Evolutionary conservation across 2,888 invertebrate species (phyloP).

Genomic region (Aphodius sticticus): DNA sequence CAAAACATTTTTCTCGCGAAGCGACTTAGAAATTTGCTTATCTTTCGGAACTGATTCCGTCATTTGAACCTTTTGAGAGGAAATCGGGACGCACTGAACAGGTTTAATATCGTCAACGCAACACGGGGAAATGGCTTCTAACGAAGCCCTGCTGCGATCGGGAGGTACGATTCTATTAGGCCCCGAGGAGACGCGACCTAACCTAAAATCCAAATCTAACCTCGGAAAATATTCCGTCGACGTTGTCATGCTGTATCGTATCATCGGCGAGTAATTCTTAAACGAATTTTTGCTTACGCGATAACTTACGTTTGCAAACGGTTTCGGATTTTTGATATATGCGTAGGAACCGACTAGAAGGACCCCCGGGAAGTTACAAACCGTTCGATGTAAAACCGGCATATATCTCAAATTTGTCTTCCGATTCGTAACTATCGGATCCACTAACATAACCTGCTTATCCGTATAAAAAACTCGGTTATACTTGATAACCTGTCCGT

Average conservation of each 20-base stretch:
- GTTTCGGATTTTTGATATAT: constrained; percentile 22
- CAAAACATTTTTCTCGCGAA: constrained; percentile 53
- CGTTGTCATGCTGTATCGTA: constrained; percentile 36
- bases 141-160: constrained; percentile 45
- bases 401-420: constrained; percentile 30
- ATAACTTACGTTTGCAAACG: constrained; percentile 27
- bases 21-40: constrained; percentile 28
- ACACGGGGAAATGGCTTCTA: constrained; percentile 55
- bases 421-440: background rate
- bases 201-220: constrained; percentile 36
- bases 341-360: constrained; percentile 29
- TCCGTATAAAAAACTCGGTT: constrained; percentile 30
- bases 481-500: constrained; percentile 31
- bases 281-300: constrained; percentile 37
- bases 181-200: constrained; percentile 39
- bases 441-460: constrained; percentile 27
- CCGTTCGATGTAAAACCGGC: constrained; percentile 29
- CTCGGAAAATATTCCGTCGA: constrained; percentile 38
- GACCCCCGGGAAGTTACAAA: constrained; percentile 28
- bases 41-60: constrained; percentile 25
- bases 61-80: constrained; percentile 29
- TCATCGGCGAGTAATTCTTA: constrained; percentile 40
- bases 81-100: constrained; percentile 28
- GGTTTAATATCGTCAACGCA: constrained; percentile 47
- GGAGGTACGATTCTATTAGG: constrained; percentile 37